Conservation (phyloP, 2,113 vertebrate species). For the Corapipo altera region DNA sequence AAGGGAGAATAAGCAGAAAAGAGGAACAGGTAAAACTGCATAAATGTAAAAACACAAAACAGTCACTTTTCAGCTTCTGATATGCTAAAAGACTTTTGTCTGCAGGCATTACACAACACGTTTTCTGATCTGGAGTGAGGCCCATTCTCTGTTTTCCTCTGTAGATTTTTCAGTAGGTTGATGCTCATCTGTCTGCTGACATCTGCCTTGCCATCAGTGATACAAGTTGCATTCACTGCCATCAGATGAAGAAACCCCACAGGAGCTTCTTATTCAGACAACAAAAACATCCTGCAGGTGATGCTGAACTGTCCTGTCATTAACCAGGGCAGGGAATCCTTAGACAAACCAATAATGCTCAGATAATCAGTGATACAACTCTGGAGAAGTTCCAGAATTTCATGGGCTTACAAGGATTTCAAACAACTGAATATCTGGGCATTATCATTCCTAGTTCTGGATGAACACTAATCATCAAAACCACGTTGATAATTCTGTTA, state of each 20-base stretch:
- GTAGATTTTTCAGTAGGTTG: neutral
- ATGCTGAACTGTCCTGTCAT: neutral
- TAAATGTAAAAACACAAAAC: neutral
- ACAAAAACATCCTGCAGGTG: neutral
- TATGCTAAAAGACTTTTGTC: neutral
- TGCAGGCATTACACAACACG: neutral
- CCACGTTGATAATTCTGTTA: neutral
- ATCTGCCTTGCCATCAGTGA: neutral
- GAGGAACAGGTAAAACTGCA: neutral
- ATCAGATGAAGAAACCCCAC: neutral
- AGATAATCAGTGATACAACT: neutral
- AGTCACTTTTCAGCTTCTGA: neutral
- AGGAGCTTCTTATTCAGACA: neutral
- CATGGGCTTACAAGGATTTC: neutral
- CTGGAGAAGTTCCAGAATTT: neutral
- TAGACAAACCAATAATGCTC: neutral
- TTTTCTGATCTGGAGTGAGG: neutral
- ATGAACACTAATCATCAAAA: neutral
- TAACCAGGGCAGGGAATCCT: neutral
- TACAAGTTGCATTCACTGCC: neutral
- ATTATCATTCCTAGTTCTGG: slow-evolving; percentile 16
- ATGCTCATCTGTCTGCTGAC: neutral
- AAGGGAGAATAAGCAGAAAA: neutral
- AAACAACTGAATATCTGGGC: neutral
- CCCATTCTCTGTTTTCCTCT: neutral